Percentiles rank a stretch among this genome's conserved stretches.
Conservation (phyloP, 2,888 invertebrate species). For the Drosophila mayaguana region DNA sequence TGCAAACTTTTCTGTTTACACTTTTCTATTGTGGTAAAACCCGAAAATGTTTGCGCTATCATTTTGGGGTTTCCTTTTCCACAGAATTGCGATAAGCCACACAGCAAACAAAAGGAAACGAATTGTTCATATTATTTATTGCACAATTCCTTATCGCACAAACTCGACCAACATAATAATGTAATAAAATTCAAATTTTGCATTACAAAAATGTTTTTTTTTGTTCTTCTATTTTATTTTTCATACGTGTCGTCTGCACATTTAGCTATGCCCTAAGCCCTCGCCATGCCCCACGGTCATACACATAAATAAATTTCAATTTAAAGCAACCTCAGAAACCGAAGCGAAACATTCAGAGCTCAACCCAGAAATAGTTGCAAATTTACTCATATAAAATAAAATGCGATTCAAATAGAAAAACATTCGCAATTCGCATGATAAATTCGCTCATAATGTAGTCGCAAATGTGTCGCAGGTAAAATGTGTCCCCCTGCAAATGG, state of each 20-base stretch:
- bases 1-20: not conserved
- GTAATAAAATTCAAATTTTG: constrained; percentile 1
- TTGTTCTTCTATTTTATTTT: constrained; percentile 2
- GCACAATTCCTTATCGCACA: constrained; percentile 12
- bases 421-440: constrained; percentile 45
- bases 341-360: constrained; percentile 19
- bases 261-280: constrained; percentile 5
- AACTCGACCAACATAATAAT: constrained; percentile 4
- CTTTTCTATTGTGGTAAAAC: not conserved
- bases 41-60: not conserved
- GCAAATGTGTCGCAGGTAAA: not conserved
- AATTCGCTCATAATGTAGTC: constrained; percentile 37
- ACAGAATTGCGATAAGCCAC: not conserved
- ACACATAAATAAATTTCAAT: not conserved
- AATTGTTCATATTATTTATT: not conserved
- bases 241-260: constrained; percentile 35
- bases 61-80: not conserved
- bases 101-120: not conserved
- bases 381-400: constrained; percentile 18
- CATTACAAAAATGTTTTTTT: not conserved
- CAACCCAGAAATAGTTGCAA: constrained; percentile 41
- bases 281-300: not conserved
- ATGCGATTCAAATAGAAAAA: constrained; percentile 42
- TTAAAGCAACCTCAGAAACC: constrained; percentile 28
- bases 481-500: not conserved